These are phyloP conservation scores for Eidolon dupreanum DNA, from an alignment of 2,797 vertebrate species.

Conservation along the genomic window DNA sequence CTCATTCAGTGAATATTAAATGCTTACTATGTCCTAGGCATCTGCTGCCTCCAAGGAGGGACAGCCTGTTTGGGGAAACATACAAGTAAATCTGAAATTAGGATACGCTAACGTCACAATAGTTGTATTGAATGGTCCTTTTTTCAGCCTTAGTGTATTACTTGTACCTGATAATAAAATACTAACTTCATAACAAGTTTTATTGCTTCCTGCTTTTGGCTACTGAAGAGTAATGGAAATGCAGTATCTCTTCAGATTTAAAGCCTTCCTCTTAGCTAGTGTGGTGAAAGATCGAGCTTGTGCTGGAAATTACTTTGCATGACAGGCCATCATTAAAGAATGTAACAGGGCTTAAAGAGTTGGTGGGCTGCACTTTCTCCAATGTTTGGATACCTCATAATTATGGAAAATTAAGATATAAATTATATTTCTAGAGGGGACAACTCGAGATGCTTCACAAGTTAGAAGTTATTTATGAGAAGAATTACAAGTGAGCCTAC, in stretches of 20 bases:
- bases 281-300: background rate
- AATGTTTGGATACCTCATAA: background rate
- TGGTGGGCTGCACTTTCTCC: background rate
- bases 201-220: background rate
- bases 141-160: background rate
- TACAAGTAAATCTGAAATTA: background rate
- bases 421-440: conserved; percentile 30
- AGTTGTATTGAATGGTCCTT: background rate
- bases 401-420: background rate
- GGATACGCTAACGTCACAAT: background rate
- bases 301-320: background rate
- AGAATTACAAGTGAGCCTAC: background rate
- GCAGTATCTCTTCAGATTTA: background rate
- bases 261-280: background rate
- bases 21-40: background rate
- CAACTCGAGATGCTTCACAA: background rate
- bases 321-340: background rate
- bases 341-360: background rate
- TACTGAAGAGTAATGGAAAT: background rate
- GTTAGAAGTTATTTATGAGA: background rate
- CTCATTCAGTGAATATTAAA: background rate
- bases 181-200: background rate
- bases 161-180: background rate
- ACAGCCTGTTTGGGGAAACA: background rate
- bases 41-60: background rate